These are phyloP conservation scores for Polia nebulosa DNA, from an alignment of 2,888 invertebrate species.

Conservation along the genomic window DNA sequence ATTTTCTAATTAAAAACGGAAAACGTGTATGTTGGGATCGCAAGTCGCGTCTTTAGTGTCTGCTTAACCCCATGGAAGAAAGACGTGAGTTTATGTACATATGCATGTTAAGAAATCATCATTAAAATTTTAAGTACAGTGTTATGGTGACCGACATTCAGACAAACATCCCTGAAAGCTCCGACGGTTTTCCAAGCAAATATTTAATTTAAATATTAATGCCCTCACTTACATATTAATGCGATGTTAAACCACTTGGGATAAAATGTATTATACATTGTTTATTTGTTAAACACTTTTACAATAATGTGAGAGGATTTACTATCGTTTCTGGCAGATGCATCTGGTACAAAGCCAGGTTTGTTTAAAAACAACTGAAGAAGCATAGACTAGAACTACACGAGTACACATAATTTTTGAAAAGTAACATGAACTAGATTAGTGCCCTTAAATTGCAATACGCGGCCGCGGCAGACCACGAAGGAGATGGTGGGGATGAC, in stretches of 20 bases:
- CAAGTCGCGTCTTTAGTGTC: too few species aligned
- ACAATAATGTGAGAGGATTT: conserved; percentile 38
- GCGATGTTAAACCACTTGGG: conserved; percentile 15
- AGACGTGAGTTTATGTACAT: neutral
- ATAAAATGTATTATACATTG: conserved; percentile 34
- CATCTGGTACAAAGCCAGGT: conserved; percentile 25
- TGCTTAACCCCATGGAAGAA: neutral
- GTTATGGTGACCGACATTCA: conserved; percentile 30
- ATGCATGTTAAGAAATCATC: conserved; percentile 18
- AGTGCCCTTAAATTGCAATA: too few species aligned
- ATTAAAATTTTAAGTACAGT: conserved; percentile 36
- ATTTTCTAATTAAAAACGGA: too few species aligned
- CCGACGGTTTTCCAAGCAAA: conserved; percentile 33
- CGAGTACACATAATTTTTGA: neutral
- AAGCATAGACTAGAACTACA: conserved; percentile 1
- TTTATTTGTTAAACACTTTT: conserved; percentile 25
- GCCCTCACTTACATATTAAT: conserved; percentile 39
- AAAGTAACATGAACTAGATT: too few species aligned
- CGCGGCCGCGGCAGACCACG: too few species aligned
- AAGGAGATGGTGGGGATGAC: too few species aligned
- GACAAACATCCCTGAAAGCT: conserved; percentile 38
- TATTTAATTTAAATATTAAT: conserved; percentile 54
- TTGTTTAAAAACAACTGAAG: conserved; percentile 16
- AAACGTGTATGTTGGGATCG: too few species aligned
- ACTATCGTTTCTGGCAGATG: conserved; percentile 21